Evolutionary conservation across 2,888 invertebrate genomes (phyloP), one percentile per base, ranked within the genome.

Genomic region (Hyposoter didymator): DNA sequence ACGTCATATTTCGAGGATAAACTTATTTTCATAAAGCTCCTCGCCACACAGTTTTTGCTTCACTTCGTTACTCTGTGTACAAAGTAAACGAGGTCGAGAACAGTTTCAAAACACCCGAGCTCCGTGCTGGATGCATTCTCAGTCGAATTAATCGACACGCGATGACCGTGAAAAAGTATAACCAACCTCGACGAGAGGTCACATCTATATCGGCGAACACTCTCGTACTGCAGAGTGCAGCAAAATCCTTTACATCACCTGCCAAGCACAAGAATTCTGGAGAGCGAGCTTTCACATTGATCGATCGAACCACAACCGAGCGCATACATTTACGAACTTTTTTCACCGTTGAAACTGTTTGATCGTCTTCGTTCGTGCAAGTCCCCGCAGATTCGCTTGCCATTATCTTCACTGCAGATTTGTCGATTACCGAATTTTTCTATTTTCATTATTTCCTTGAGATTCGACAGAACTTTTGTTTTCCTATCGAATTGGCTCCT

Each of bases 91-190:
- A 28, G 78, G 72, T 69, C 75, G 82, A 78, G 52, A 55, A 66
- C 45, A 47, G 67, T 80, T 80, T 72, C 22, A 76, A 70, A 78
- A 72, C 47, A 39, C 62, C 17, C 28, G 39, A 17, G 28, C 45
- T 43, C 49, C 22, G 32, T 28, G 74, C 52, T 66, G 19, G 47
- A 73, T 49, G 78, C 67, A 74, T 73, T 78, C 81, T 81, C 22
- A 17, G 70, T 39, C 69, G 52, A 49, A 81, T 86, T 86, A 86
- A 86, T 86, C 69, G 85, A 70, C 85, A 86, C 83, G 85, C 85
- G 83, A 84, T 84, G 85, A 86, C 85, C 85, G 83, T 86, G 85
- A 86, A 86, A 83, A 84, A 67, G 39, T 70, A 69, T 59, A 74
- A 55, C 47, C 43, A 35, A 43, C 74, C 69, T 7, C 82, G 73